Conservation (phyloP, 1,140 invertebrate genomes). For the Polypedilum pembai region DNA sequence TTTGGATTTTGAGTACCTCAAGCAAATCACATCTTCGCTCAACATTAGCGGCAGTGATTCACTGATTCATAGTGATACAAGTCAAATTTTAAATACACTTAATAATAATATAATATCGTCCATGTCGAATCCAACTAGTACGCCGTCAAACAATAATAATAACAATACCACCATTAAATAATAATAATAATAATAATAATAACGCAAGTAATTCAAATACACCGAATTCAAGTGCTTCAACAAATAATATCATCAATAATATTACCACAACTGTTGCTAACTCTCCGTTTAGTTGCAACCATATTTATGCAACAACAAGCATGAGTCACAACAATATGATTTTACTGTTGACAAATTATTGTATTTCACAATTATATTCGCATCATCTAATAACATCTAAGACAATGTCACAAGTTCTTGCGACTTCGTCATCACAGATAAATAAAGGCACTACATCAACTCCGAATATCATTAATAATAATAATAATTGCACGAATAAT, state of each 20-base stretch:
- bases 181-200: not conserved
- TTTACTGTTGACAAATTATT: constrained; percentile 64
- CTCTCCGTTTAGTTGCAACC: constrained; percentile 44
- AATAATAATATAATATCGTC: not conserved
- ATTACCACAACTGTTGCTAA: constrained; percentile 36
- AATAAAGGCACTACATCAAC: constrained; percentile 17
- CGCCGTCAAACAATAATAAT: not conserved
- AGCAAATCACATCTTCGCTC: constrained; percentile 55
- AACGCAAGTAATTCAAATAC: constrained; percentile 21
- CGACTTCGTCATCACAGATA: not conserved
- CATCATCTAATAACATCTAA: constrained; percentile 56
- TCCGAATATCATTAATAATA: constrained; percentile 30
- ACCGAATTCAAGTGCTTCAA: constrained; percentile 10
- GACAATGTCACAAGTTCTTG: constrained; percentile 36
- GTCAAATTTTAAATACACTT: constrained; percentile 8
- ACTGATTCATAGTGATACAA: not conserved
- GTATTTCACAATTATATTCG: constrained; percentile 63
- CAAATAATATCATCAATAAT: not conserved
- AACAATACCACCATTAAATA: constrained; percentile 6
- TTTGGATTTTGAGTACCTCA: constrained; percentile 57
- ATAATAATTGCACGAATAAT: not conserved
- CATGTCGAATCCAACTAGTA: constrained; percentile 15
- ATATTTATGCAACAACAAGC: constrained; percentile 34
- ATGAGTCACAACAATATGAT: constrained; percentile 53
- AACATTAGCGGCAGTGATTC: constrained; percentile 40